A percentile compares a stretch with the other conserved stretches of the same genome.
These are phyloP conservation scores for Chiloscyllium punctatum DNA, from an alignment of 2,797 vertebrate species.

Conservation along the genomic window DNA sequence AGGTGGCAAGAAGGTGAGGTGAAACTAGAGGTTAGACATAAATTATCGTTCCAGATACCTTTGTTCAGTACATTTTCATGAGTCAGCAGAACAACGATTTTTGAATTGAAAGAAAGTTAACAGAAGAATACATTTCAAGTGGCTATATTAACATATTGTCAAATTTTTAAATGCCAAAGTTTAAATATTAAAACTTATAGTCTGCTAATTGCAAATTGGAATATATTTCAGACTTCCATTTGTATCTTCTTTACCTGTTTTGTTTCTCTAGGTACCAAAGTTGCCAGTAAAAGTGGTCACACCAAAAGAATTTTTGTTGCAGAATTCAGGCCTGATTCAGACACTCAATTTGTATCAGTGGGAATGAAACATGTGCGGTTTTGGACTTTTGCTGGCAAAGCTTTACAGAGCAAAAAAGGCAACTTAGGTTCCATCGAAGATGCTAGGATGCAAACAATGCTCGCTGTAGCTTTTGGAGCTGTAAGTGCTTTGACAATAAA, in stretches of 20 bases:
- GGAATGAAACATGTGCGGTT: conserved; percentile 93
- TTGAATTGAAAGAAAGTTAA: background rate
- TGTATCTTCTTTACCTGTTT: background rate
- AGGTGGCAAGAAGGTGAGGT: conserved; percentile 95
- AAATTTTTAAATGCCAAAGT: conserved; percentile 38
- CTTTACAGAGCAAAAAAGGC: conserved; percentile 91
- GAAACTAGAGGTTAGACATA: background rate
- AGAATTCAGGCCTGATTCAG: conserved; percentile 94
- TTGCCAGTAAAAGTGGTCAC: conserved; percentile 84
- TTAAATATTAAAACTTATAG: background rate
- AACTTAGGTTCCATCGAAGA: conserved; percentile 84
- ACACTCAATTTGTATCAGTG: conserved; percentile 96
- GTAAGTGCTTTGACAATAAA: conserved; percentile 63
- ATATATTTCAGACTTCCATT: background rate
- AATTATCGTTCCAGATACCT: background rate
- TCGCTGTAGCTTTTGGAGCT: conserved; percentile 94
- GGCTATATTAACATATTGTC: background rate
- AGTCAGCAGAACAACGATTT: background rate
- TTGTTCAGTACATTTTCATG: conserved; percentile 13
- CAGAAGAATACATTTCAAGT: background rate
- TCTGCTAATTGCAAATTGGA: background rate
- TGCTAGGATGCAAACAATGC: conserved; percentile 94
- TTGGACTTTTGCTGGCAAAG: conserved; percentile 89
- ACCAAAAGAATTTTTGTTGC: conserved; percentile 94
- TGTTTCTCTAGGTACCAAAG: conserved; percentile 78